Conservation (phyloP, 2,113 vertebrate genomes). For the Mobula birostris region DNA sequence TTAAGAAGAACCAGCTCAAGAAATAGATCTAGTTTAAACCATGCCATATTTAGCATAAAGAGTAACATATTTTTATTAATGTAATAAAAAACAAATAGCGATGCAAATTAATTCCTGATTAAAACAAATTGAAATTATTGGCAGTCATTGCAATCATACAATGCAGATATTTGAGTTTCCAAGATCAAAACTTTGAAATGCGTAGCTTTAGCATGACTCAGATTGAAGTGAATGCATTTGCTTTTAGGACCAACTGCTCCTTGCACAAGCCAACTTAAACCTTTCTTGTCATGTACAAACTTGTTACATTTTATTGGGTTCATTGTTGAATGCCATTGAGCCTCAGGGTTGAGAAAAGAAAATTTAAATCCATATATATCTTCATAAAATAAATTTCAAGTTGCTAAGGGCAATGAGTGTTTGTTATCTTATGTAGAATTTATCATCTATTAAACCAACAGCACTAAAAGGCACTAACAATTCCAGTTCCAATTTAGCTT, state of each 20-base stretch:
- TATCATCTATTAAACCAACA: not conserved
- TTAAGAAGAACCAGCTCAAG: not conserved
- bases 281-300: not conserved
- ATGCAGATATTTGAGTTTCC: not conserved
- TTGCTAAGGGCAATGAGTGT: not conserved
- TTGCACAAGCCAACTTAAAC: not conserved
- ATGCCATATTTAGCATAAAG: not conserved
- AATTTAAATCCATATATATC: not conserved
- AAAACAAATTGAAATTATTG: not conserved
- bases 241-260: not conserved
- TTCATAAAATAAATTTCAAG: not conserved
- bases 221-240: not conserved
- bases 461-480: not conserved
- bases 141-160: not conserved
- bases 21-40: not conserved
- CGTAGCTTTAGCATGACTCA: not conserved
- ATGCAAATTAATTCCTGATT: not conserved
- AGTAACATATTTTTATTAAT: not conserved
- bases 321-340: not conserved
- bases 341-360: not conserved
- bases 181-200: constrained; percentile 5
- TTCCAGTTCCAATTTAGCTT: not conserved
- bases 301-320: not conserved
- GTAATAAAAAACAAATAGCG: not conserved
- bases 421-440: not conserved